These are phyloP conservation scores for Lacanobia oleracea DNA, from an alignment of 2,888 invertebrate species.

Conservation along the genomic window DNA sequence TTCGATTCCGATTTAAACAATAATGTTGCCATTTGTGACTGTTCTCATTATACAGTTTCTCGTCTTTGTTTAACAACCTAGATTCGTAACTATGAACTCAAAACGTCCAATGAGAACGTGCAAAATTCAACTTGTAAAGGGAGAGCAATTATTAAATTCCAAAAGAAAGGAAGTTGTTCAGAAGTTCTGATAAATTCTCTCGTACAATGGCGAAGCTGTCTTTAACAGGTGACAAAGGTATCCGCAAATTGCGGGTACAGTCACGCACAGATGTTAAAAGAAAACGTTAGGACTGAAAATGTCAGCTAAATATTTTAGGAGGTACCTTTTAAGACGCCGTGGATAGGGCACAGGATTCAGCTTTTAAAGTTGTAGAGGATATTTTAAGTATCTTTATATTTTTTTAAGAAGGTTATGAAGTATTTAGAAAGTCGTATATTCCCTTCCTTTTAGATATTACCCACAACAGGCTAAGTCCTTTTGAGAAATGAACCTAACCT, in stretches of 20 bases:
- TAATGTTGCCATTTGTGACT: too few species aligned
- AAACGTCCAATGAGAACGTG: neutral
- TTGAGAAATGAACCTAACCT: neutral
- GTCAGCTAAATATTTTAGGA: slow-evolving; percentile 22
- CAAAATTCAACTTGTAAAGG: slow-evolving; percentile 14
- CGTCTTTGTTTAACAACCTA: neutral
- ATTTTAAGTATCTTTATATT: neutral
- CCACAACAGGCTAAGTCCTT: neutral
- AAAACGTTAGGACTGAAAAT: slow-evolving; percentile 36
- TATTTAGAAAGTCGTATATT: too few species aligned
- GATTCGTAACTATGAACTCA: too few species aligned
- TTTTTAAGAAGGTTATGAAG: neutral
- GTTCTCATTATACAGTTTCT: neutral
- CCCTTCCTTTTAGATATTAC: too few species aligned
- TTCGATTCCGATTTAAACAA: neutral
- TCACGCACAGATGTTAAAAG: slow-evolving; percentile 23
- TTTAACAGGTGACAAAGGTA: slow-evolving; percentile 42
- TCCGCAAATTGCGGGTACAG: slow-evolving; percentile 19
- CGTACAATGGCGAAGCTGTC: slow-evolving; percentile 37
- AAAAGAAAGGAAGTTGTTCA: slow-evolving; percentile 19
- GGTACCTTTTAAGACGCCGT: slow-evolving; percentile 7
- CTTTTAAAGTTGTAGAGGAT: neutral
- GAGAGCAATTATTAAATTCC: slow-evolving; percentile 28
- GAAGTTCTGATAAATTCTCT: slow-evolving; percentile 40
- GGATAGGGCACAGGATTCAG: neutral